Evolutionary conservation across 2,113 vertebrate species (phyloP).

Genomic region (Pan paniscus): DNA sequence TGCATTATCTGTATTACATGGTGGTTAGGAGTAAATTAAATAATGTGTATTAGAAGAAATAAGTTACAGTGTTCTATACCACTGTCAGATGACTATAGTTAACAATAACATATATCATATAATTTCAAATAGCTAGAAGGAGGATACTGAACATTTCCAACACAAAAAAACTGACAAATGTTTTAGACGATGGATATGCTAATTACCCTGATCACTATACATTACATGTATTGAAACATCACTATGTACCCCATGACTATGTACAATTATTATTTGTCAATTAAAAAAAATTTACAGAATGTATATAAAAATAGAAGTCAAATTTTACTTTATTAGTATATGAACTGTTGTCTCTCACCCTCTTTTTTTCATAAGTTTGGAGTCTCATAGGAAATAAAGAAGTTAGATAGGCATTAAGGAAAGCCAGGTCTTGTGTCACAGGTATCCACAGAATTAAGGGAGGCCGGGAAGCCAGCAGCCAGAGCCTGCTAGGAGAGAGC

Average conservation of each 20-base stretch:
- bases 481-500: neutral
- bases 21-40: neutral
- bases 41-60: neutral
- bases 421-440: neutral
- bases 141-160: neutral
- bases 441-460: neutral
- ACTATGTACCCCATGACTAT: too few relatives aligned
- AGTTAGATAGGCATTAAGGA: neutral
- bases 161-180: neutral
- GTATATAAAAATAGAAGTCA: neutral
- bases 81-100: neutral
- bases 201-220: neutral
- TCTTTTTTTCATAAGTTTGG: neutral
- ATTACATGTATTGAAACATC: too few relatives aligned
- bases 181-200: neutral
- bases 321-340: neutral
- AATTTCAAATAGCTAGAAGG: neutral
- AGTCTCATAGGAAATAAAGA: neutral
- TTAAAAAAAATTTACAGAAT: accelerated
- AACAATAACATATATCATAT: neutral
- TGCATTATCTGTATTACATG: neutral
- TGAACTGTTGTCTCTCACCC: neutral
- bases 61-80: neutral
- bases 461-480: neutral
- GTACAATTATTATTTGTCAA: too few relatives aligned